These are phyloP conservation scores for Steatornis caripensis DNA, from an alignment of 2,113 vertebrate species.

Conservation along the genomic window DNA sequence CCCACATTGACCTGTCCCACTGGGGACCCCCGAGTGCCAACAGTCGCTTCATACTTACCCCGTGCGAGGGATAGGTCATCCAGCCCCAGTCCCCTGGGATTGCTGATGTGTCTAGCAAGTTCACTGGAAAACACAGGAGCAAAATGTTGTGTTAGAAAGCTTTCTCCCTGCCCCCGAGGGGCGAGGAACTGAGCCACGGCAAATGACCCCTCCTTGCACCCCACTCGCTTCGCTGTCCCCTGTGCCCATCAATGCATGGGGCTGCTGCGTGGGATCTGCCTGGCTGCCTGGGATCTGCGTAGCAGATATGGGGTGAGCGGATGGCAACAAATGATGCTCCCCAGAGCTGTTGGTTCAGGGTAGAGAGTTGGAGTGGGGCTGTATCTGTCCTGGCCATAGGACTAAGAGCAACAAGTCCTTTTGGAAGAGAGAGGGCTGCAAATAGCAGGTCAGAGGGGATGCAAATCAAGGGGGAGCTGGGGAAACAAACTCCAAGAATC, in stretches of 20 bases:
- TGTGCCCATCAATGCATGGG: not conserved
- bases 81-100: conserved; percentile 94
- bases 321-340: not conserved
- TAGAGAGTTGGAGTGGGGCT: not conserved
- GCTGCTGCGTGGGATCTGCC: not conserved
- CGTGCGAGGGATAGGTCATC: conserved; percentile 90
- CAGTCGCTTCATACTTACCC: conserved; percentile 77
- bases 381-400: not conserved
- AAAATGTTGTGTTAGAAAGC: not conserved
- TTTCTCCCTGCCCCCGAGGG: not conserved
- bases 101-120: conserved; percentile 89
- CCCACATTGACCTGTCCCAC: not conserved
- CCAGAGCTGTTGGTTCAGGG: not conserved
- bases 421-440: not conserved
- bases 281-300: not conserved
- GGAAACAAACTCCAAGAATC: not conserved
- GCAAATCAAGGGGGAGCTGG: not conserved
- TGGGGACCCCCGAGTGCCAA: not conserved
- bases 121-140: conserved; percentile 81
- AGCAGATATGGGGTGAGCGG: not conserved
- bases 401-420: not conserved
- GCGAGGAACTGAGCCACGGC: not conserved
- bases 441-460: not conserved
- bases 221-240: not conserved
- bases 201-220: not conserved